phyloP scores from a whole-genome alignment of 2,888 invertebrate species.

The Tubulanus polymorphus region DNA sequence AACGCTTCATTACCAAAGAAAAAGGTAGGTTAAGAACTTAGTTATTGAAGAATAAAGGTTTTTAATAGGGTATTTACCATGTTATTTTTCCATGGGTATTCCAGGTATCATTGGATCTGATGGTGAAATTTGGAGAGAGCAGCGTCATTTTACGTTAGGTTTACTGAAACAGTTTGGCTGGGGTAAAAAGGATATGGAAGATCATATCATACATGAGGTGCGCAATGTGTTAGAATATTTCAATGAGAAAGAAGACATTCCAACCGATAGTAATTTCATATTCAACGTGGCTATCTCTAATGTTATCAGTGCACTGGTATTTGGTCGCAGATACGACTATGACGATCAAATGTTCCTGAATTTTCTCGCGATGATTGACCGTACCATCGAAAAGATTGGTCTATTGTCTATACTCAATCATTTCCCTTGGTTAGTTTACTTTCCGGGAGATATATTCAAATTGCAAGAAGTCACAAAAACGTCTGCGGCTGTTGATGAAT shows the following conservation, averaged over 20 bases:
- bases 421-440: constrained; percentile 17
- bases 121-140: constrained; percentile 27
- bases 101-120: constrained; percentile 22
- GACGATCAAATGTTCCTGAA: constrained; percentile 15
- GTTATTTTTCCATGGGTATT: neutral
- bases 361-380: constrained; percentile 2
- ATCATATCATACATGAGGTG: constrained; percentile 19
- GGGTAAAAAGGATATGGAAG: constrained; percentile 21
- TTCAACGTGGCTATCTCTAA: constrained; percentile 21
- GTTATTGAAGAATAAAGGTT: no score
- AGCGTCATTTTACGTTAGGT: constrained; percentile 21
- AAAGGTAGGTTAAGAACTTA: no score
- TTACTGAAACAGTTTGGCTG: constrained; percentile 24
- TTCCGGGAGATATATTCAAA: constrained; percentile 25
- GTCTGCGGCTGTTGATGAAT: neutral
- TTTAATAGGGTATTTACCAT: no score
- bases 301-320: constrained; percentile 22
- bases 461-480: neutral
- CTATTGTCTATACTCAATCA: constrained; percentile 22
- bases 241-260: constrained; percentile 6
- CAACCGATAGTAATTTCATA: constrained; percentile 14
- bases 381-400: constrained; percentile 13
- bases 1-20: no score
- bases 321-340: constrained; percentile 22
- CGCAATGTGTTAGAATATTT: constrained; percentile 17